These are phyloP conservation scores for Rousettus madagascariensis DNA, from an alignment of 2,797 vertebrate species.

Conservation along the genomic window DNA sequence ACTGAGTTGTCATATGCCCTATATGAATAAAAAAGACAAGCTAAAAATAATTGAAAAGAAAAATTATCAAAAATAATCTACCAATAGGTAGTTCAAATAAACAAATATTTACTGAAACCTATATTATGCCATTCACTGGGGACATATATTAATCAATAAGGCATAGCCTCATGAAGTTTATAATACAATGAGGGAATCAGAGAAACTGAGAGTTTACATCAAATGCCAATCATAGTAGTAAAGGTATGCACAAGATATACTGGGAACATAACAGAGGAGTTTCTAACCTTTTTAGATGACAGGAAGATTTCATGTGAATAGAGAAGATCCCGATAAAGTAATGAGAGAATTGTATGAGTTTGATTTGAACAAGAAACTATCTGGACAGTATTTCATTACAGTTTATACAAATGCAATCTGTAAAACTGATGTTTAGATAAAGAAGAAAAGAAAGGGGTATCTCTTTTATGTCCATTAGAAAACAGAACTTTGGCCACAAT, in stretches of 20 bases:
- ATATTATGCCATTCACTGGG: background rate
- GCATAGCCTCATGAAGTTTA: background rate
- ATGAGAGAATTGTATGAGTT: background rate
- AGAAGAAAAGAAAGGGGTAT: background rate
- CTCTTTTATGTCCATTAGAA: background rate
- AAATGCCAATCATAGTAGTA: background rate
- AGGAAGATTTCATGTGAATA: background rate
- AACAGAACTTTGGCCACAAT: background rate
- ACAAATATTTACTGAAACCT: background rate
- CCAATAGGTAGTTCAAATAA: background rate
- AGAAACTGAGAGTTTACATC: background rate
- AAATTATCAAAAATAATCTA: background rate
- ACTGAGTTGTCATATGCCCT: background rate
- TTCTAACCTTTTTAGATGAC: background rate
- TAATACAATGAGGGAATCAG: background rate
- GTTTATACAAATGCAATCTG: background rate
- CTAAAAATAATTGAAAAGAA: background rate
- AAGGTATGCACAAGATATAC: background rate
- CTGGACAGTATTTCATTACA: background rate
- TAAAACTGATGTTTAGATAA: background rate
- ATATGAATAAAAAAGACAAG: slow-evolving; percentile 7
- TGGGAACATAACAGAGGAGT: background rate
- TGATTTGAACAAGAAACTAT: background rate
- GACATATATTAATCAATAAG: background rate
- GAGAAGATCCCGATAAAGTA: background rate